These are phyloP conservation scores for Hippoglossus stenolepis DNA, from an alignment of 2,113 vertebrate genomes.

Conservation along the genomic window DNA sequence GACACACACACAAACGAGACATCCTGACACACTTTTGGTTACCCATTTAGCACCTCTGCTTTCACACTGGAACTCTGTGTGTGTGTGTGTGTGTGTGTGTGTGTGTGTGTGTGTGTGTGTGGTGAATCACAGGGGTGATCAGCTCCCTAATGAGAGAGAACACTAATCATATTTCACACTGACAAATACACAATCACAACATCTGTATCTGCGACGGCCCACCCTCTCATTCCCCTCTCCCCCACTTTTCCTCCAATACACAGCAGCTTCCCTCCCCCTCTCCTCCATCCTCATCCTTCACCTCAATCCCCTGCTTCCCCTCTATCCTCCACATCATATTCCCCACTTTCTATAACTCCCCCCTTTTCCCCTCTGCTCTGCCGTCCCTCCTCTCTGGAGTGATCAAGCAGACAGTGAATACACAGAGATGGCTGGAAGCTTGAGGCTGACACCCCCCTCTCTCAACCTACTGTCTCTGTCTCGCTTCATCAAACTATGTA, in stretches of 20 bases:
- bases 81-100: constrained; percentile 27
- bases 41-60: constrained; percentile 32
- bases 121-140: constrained; percentile 51
- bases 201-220: constrained; percentile 63
- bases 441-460: constrained; percentile 17
- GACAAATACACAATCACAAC: constrained; percentile 72
- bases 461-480: constrained; percentile 9
- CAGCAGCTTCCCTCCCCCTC: constrained; percentile 3
- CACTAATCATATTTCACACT: constrained; percentile 75
- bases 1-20: neutral
- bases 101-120: constrained; percentile 32
- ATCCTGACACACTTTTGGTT: constrained; percentile 5
- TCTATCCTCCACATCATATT: constrained; percentile 7
- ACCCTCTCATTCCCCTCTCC: constrained; percentile 1
- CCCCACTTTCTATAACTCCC: constrained; percentile 9
- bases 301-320: constrained; percentile 9
- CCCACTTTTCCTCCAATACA: neutral
- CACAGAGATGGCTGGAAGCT: constrained; percentile 24
- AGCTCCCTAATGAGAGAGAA: constrained; percentile 69
- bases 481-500: constrained; percentile 32
- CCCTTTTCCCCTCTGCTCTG: neutral
- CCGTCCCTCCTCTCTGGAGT: neutral
- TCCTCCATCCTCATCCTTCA: constrained; percentile 13
- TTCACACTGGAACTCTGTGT: constrained; percentile 24
- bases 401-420: constrained; percentile 19